Conservation (phyloP, 1,140 invertebrate species). For the Pseudomyrmex cubaensis region DNA sequence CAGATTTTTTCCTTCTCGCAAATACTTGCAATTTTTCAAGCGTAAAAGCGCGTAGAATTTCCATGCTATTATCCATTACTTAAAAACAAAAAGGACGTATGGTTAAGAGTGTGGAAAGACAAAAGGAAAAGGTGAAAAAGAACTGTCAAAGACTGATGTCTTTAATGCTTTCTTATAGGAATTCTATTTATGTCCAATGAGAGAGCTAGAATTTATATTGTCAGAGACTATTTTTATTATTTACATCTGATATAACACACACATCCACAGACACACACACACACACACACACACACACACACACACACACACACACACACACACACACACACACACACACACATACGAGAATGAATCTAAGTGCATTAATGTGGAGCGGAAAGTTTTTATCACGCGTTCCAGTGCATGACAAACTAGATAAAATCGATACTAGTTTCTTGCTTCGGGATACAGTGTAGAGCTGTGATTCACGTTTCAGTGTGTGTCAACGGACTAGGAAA, state of each 20-base stretch:
- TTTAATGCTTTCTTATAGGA: constrained; percentile 50
- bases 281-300: too few species aligned
- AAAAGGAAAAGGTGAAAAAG: background rate
- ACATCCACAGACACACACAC: background rate
- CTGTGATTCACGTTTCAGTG: too few species aligned
- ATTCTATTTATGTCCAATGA: constrained; percentile 54
- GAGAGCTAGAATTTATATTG: constrained; percentile 36
- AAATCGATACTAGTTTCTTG: too few species aligned
- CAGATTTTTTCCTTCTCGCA: background rate
- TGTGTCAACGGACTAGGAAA: too few species aligned
- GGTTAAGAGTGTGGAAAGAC: background rate
- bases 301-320: background rate
- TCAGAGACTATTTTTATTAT: constrained; percentile 49
- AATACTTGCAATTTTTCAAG: too few species aligned
- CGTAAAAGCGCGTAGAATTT: constrained; percentile 2
- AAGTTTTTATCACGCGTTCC: too few species aligned
- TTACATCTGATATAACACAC: constrained; percentile 22
- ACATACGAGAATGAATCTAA: too few species aligned
- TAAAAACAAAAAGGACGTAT: background rate
- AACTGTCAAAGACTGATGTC: constrained; percentile 61
- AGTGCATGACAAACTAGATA: too few species aligned
- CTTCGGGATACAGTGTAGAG: too few species aligned
- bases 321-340: too few species aligned
- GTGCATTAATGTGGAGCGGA: too few species aligned
- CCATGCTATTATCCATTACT: background rate